Base-by-base conservation (phyloP, 2,888 invertebrate genomes). In the Gryllus longicercus region DNA sequence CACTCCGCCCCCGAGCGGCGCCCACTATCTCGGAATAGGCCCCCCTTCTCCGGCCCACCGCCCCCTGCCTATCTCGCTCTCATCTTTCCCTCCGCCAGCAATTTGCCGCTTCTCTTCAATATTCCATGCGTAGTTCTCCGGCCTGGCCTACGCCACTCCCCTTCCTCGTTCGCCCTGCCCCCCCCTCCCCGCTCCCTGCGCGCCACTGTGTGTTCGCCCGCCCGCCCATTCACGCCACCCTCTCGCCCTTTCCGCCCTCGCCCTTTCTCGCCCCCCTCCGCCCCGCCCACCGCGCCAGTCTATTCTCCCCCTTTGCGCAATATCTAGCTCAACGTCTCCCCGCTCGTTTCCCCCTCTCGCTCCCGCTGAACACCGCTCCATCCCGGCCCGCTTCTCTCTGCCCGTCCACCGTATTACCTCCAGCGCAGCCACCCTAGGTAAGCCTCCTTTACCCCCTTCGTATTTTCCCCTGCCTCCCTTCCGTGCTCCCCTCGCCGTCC, bases 81-180 rank as follows among this genome's bases (percentile, higher is more conserved):
- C 63, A 18, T 63, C 63, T n/a, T n/a, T 63, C n/a, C 63, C 63
- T 63, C 63, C 14, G 63, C 63, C 63, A 18, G 63, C 63, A 63
- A 63, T 63, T 63, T 63, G 63, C 63, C 63, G 63, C 63, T 63
- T 63, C 63, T 11, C 63, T 63, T 63, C 63, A 63, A 63, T 63
- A 63, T 63, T 63, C 63, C 63, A 63, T 63, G 63, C 63, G 63
- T 63, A 63, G 63, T 63, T 63, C 63, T 63, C 63, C 63, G 63
- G 63, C 63, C 63, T 63, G 16, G n/a, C n/a, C 63, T 63, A 63
- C 63, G 63, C 63, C 16, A 18, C 63, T 63, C 63, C 63, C 38
- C 18, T 63, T 18, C 63, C 63, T 63, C 63, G 14, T 63, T 18
- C 63, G 16, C 38, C 63, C 63, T 63, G 16, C 2, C 8, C 10